Percentiles rank a stretch among this genome's conserved stretches.
phyloP scores from a whole-genome alignment of 2,113 vertebrate genomes.

The Pyxicephalus adspersus region DNA sequence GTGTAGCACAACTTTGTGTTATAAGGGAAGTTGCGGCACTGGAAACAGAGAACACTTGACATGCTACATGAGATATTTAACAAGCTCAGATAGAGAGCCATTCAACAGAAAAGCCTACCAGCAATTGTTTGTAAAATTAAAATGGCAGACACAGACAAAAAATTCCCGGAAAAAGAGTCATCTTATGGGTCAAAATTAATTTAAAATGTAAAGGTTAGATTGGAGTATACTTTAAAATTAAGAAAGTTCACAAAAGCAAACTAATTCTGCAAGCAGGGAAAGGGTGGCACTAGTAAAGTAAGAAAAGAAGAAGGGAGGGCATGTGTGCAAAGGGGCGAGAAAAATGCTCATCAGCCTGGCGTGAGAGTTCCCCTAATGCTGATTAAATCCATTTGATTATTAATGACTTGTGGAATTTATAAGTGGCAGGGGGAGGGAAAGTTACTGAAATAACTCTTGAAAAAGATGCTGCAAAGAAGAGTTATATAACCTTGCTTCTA shows the following conservation, averaged over 20 bases:
- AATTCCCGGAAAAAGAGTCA: too few species aligned
- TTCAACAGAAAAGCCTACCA: too few species aligned
- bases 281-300: neutral
- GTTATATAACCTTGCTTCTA: constrained; percentile 48
- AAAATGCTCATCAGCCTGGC: constrained; percentile 50
- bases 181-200: too few species aligned
- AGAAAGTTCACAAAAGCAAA: neutral
- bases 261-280: neutral
- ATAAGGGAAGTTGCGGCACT: too few species aligned
- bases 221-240: neutral
- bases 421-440: constrained; percentile 51
- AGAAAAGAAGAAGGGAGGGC: constrained; percentile 21
- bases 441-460: constrained; percentile 42
- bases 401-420: constrained; percentile 55
- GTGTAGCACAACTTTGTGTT: too few species aligned
- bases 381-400: constrained; percentile 55
- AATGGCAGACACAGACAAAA: too few species aligned
- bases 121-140: too few species aligned
- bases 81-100: too few species aligned
- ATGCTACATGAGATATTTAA: too few species aligned
- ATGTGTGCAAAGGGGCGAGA: constrained; percentile 41
- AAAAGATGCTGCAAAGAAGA: constrained; percentile 25
- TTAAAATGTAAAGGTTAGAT: too few species aligned
- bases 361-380: constrained; percentile 53
- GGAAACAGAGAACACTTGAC: too few species aligned